Evolutionary conservation across 2,113 vertebrate species (phyloP).

Genomic region (Pseudopodoces humilis): DNA sequence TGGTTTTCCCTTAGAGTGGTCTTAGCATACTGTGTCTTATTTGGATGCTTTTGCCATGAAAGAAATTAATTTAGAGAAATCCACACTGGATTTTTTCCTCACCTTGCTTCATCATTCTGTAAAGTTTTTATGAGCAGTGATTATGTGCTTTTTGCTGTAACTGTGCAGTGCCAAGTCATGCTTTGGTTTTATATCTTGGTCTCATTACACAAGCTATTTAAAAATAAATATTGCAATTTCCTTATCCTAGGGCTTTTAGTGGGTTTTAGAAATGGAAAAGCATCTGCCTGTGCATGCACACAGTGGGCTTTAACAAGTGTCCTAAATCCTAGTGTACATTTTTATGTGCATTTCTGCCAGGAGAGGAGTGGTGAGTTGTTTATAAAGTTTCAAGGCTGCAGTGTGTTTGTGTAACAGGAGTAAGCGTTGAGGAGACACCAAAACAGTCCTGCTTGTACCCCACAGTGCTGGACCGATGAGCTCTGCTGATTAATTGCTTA

Average conservation of each 20-base stretch:
- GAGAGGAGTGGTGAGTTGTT: not conserved
- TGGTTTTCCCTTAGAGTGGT: not conserved
- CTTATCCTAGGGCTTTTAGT: not conserved
- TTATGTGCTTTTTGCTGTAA: not conserved
- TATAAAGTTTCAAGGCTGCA: not conserved
- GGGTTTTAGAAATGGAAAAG: not conserved
- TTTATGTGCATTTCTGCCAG: not conserved
- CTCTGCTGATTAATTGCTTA: not conserved
- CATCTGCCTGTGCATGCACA: not conserved
- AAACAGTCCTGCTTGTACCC: not conserved
- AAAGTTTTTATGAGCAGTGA: not conserved
- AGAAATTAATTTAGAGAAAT: not conserved
- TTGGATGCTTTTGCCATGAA: not conserved
- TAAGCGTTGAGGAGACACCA: not conserved
- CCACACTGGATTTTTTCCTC: not conserved
- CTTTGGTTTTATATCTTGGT: not conserved
- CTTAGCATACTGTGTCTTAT: rapidly evolving
- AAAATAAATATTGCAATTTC: not conserved
- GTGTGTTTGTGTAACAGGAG: not conserved
- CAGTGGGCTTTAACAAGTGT: not conserved
- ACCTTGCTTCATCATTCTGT: not conserved
- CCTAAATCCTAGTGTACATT: not conserved
- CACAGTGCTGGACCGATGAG: not conserved
- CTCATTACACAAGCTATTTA: not conserved
- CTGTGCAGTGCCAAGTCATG: not conserved